Evolutionary conservation across 2,888 invertebrate species (phyloP).

Genomic region (Plagodis pulveraria): DNA sequence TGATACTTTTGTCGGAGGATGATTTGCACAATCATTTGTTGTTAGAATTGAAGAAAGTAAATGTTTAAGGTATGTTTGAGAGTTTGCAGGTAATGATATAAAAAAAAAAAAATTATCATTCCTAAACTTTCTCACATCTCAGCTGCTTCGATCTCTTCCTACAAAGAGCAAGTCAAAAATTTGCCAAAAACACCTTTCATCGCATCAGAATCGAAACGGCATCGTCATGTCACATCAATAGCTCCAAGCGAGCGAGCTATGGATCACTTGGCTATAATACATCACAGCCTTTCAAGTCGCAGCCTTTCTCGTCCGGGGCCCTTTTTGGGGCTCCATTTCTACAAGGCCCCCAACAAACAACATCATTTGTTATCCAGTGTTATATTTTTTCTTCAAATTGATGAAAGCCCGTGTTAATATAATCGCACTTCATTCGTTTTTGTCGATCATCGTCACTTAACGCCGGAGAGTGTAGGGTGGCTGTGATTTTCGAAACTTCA

Average conservation of each 20-base stretch:
- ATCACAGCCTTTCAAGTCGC: slow-evolving; percentile 48
- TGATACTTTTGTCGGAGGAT: slow-evolving; percentile 54
- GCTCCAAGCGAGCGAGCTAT: slow-evolving; percentile 49
- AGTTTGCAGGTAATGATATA: slow-evolving; percentile 1
- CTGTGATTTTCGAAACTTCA: slow-evolving; percentile 27
- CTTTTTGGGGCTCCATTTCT: slow-evolving; percentile 58
- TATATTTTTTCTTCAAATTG: slow-evolving; percentile 74
- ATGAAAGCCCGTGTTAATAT: slow-evolving; percentile 81
- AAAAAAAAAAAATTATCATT: background rate
- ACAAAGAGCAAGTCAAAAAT: slow-evolving; percentile 26
- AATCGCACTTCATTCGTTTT: slow-evolving; percentile 83
- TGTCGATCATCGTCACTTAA: slow-evolving; percentile 85
- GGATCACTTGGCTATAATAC: slow-evolving; percentile 54
- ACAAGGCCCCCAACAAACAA: slow-evolving; percentile 67
- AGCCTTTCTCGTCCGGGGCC: slow-evolving; percentile 31
- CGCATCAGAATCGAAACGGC: slow-evolving; percentile 47
- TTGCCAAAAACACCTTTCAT: slow-evolving; percentile 35
- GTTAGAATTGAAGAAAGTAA: background rate
- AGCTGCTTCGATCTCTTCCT: background rate
- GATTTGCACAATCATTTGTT: slow-evolving; percentile 39
- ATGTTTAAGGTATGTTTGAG: slow-evolving; percentile 10
- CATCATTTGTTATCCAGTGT: slow-evolving; percentile 82
- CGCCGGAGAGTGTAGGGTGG: slow-evolving; percentile 53
- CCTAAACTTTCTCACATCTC: slow-evolving; percentile 2
- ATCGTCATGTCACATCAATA: slow-evolving; percentile 69